Evolutionary conservation across 2,113 vertebrate species (phyloP).

Genomic region (Eonycteris spelaea): DNA sequence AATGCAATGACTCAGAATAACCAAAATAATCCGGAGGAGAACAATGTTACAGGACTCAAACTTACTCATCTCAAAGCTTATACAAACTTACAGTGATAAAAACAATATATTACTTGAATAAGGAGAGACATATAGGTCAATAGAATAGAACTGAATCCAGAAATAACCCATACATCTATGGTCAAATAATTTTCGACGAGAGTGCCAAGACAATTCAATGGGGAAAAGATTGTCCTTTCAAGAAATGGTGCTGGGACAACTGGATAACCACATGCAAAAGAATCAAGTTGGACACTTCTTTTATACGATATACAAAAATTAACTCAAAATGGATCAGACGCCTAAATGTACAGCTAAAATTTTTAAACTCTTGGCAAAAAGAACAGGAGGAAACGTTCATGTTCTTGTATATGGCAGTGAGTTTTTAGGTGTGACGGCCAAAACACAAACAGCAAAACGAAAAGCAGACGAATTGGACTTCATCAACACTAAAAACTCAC

Average conservation of each 20-base stretch:
- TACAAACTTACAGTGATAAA: background rate
- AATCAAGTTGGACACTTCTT: background rate
- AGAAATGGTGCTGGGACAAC: background rate
- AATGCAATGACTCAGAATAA: background rate
- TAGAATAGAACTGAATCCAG: background rate
- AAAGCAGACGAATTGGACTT: background rate
- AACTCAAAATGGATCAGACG: background rate
- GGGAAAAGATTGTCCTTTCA: background rate
- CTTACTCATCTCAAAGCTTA: background rate
- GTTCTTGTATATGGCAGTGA: background rate
- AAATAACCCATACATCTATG: background rate
- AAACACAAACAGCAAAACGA: background rate
- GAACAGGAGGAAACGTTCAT: background rate
- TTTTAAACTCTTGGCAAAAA: background rate
- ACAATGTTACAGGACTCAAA: background rate
- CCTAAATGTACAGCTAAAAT: background rate
- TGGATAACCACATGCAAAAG: background rate
- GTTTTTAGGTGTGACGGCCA: background rate
- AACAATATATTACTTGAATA: background rate
- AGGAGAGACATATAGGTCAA: background rate
- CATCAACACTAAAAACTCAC: background rate
- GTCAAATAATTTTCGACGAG: background rate
- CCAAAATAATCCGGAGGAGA: background rate
- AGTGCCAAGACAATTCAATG: background rate
- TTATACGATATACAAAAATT: background rate